Conservation (phyloP, 2,113 vertebrate genomes). For the Lepisosteus osseus region DNA sequence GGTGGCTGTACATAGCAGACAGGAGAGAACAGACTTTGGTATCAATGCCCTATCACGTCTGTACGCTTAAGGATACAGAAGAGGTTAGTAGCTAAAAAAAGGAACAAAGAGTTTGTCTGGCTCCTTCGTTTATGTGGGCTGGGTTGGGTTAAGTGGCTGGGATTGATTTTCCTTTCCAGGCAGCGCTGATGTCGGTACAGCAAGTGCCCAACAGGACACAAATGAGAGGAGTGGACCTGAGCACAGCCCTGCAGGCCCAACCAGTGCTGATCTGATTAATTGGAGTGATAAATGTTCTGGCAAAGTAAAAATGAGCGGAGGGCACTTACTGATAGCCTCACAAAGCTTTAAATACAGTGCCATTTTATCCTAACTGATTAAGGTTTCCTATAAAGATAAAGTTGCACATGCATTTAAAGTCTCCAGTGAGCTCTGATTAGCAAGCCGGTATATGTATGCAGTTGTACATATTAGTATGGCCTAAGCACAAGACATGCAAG, state of each 20-base stretch:
- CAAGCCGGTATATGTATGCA: not conserved
- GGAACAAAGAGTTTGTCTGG: too few relatives aligned
- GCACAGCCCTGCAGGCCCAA: not conserved
- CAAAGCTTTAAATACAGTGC: too few relatives aligned
- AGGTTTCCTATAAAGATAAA: not conserved
- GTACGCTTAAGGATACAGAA: constrained; percentile 91
- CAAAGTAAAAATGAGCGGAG: too few relatives aligned
- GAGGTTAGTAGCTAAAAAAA: constrained; percentile 69
- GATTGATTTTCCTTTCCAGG: too few relatives aligned
- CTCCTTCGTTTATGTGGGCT: too few relatives aligned
- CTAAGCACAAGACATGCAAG: not conserved
- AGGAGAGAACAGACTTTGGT: constrained; percentile 90
- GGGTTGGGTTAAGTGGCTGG: too few relatives aligned
- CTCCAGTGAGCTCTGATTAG: not conserved
- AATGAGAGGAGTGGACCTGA: not conserved
- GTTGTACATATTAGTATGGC: not conserved
- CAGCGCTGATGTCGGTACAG: too few relatives aligned
- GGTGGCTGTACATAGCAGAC: constrained; percentile 98
- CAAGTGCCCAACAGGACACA: too few relatives aligned
- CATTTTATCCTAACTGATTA: not conserved
- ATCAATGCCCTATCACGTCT: constrained; percentile 96
- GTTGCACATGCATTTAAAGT: not conserved
- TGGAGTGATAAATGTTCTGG: too few relatives aligned
- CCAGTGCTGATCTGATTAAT: too few relatives aligned
- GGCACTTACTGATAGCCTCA: too few relatives aligned